These are phyloP conservation scores for Drusus annulatus DNA, from an alignment of 1,140 invertebrate species.

Conservation along the genomic window DNA sequence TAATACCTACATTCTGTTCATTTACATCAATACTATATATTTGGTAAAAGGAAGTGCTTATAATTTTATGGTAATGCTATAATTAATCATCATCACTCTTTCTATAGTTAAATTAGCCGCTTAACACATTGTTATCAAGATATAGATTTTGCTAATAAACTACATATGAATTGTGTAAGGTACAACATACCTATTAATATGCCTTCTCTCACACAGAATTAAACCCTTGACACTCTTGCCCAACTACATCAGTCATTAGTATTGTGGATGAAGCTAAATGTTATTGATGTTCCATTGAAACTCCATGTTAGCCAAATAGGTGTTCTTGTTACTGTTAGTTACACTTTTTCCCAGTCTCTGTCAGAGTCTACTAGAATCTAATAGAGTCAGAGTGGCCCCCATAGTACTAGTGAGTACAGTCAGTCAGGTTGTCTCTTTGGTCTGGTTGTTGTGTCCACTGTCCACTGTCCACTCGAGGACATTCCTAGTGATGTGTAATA, in stretches of 20 bases:
- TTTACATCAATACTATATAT: slow-evolving; percentile 54
- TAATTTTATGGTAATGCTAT: slow-evolving; percentile 59
- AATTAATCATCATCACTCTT: slow-evolving; percentile 59
- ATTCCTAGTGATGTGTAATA: slow-evolving; percentile 44
- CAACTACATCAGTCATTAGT: slow-evolving; percentile 29
- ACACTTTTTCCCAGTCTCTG: not conserved
- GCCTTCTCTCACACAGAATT: slow-evolving; percentile 6
- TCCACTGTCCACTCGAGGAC: slow-evolving; percentile 39
- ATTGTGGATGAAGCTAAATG: slow-evolving; percentile 15
- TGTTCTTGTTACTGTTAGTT: slow-evolving; percentile 34
- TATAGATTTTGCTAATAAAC: slow-evolving; percentile 42
- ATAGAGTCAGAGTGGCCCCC: too few relatives aligned
- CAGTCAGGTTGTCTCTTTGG: not conserved
- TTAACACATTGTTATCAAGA: slow-evolving; percentile 53
- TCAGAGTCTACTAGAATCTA: too few relatives aligned
- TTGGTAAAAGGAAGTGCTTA: slow-evolving; percentile 58
- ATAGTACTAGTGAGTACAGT: too few relatives aligned
- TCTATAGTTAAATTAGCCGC: slow-evolving; percentile 58
- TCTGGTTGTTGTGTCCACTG: slow-evolving; percentile 57
- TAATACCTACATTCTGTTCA: slow-evolving; percentile 55
- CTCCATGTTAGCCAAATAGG: slow-evolving; percentile 16
- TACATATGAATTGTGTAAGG: slow-evolving; percentile 29
- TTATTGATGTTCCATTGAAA: slow-evolving; percentile 9
- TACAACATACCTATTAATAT: slow-evolving; percentile 19
- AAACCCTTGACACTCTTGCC: not conserved